A percentile compares a stretch with the other conserved stretches of the same genome.
These are phyloP conservation scores for Cantharis rustica DNA, from an alignment of 2,888 invertebrate species.

Conservation along the genomic window DNA sequence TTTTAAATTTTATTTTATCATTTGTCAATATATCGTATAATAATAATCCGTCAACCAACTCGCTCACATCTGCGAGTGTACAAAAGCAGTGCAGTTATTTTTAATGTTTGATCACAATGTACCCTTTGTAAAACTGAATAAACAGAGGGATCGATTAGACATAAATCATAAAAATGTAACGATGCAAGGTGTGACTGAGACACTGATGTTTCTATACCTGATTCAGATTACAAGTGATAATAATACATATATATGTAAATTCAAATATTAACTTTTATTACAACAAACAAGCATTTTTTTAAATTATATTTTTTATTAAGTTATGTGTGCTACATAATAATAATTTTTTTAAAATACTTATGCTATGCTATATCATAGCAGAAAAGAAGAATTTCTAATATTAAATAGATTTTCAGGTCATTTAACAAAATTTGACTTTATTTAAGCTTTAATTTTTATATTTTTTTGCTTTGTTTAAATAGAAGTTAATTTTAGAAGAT, in stretches of 20 bases:
- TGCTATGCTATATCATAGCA: too few species aligned
- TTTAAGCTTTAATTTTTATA: too few species aligned
- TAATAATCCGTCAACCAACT: conserved; percentile 7
- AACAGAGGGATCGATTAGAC: conserved; percentile 22
- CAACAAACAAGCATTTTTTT: background rate
- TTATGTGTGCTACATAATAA: too few species aligned
- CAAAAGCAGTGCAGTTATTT: conserved; percentile 28
- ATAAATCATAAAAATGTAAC: conserved; percentile 9
- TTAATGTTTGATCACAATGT: conserved; percentile 12
- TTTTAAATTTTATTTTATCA: conserved; percentile 8
- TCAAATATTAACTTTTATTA: background rate
- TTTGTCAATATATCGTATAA: conserved; percentile 5
- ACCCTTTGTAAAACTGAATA: conserved; percentile 18
- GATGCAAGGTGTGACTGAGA: conserved; percentile 25
- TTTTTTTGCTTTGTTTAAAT: too few species aligned
- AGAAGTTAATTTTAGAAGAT: background rate
- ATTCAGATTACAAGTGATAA: conserved; percentile 25
- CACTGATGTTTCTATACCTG: conserved; percentile 22
- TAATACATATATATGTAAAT: background rate
- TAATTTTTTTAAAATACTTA: too few species aligned
- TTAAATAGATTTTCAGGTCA: too few species aligned
- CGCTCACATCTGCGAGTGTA: conserved; percentile 21
- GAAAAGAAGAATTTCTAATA: too few species aligned
- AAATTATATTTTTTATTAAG: too few species aligned
- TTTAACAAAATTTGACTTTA: too few species aligned